phyloP scores from a whole-genome alignment of 2,888 invertebrate species.

The Ophraella communa region DNA sequence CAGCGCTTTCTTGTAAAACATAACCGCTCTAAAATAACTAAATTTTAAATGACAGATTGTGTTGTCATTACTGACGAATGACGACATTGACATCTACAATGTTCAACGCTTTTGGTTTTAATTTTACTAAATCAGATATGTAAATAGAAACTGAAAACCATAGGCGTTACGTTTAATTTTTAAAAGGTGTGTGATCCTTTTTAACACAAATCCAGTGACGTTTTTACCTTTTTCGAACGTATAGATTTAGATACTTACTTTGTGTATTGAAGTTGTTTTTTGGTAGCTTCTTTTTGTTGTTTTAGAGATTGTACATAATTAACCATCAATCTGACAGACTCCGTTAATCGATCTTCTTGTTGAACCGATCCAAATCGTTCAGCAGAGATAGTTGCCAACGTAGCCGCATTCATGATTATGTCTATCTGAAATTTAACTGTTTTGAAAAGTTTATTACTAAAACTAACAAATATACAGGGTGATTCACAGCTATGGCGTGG shows the following conservation, averaged over 20 bases:
- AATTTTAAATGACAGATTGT: too few species aligned
- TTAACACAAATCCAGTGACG: too few species aligned
- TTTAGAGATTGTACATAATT: conserved; percentile 66
- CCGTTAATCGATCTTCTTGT: conserved; percentile 64
- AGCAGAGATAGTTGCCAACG: conserved; percentile 54
- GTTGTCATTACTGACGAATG: too few species aligned
- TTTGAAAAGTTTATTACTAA: neutral
- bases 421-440: conserved; percentile 45
- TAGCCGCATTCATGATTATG: conserved; percentile 52
- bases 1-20: too few species aligned
- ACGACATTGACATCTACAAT: too few species aligned
- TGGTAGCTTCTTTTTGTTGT: conserved; percentile 63
- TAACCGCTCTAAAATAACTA: too few species aligned
- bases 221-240: neutral
- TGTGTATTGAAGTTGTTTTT: conserved; percentile 65
- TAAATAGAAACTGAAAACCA: too few species aligned
- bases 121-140: too few species aligned
- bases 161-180: too few species aligned
- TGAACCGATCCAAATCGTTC: conserved; percentile 65
- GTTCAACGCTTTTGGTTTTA: too few species aligned
- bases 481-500: too few species aligned
- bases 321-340: conserved; percentile 66
- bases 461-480: neutral
- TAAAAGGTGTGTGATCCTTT: too few species aligned
- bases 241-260: conserved; percentile 54